phyloP scores from a whole-genome alignment of 2,888 invertebrate species.

The Apodemia hepburni region DNA sequence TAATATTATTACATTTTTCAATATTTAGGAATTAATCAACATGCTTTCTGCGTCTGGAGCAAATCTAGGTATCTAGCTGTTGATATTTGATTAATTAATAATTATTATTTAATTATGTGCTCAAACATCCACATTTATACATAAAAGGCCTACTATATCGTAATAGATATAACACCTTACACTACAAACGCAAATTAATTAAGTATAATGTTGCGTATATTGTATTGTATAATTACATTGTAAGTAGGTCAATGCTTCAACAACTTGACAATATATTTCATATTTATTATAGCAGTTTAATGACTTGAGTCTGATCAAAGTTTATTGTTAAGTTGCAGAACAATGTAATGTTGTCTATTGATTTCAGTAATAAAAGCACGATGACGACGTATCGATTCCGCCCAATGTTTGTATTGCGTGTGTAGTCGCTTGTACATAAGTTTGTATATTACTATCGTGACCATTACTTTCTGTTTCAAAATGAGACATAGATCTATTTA shows the following conservation, averaged over 20 bases:
- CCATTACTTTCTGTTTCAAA: neutral
- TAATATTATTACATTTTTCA: too few relatives aligned
- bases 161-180: too few relatives aligned
- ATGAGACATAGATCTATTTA: neutral
- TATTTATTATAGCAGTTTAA: neutral
- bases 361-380: constrained; percentile 10
- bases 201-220: neutral
- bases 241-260: neutral
- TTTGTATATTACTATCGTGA: neutral
- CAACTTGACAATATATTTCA: neutral
- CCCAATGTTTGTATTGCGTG: constrained; percentile 13
- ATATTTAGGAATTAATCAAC: too few relatives aligned
- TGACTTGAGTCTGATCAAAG: neutral
- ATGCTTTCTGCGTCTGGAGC: too few relatives aligned
- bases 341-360: constrained; percentile 12
- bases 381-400: constrained; percentile 2
- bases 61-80: too few relatives aligned
- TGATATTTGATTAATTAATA: too few relatives aligned
- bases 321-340: neutral
- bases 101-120: too few relatives aligned
- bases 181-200: neutral
- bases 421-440: neutral
- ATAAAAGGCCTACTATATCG: too few relatives aligned
- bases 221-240: too few relatives aligned
- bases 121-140: too few relatives aligned